phyloP scores from a whole-genome alignment of 2,888 invertebrate genomes.

The Congeria kusceri region DNA sequence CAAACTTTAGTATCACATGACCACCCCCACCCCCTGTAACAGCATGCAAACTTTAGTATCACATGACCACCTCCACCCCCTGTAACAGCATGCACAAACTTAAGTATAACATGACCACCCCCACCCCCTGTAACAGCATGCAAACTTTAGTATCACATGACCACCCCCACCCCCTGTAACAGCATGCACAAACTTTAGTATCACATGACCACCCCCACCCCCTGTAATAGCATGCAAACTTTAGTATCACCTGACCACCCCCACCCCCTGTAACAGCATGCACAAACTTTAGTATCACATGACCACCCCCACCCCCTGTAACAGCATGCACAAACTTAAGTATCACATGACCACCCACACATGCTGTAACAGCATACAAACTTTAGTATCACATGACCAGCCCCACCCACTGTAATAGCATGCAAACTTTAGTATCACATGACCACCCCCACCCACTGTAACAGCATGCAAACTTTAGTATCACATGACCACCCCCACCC shows the following conservation, averaged over 20 bases:
- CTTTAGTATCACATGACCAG: too few relatives aligned
- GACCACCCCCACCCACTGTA: constrained; percentile 64
- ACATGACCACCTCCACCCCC: constrained; percentile 70
- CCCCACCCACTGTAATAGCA: constrained; percentile 44
- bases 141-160: too few relatives aligned
- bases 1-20: too few relatives aligned
- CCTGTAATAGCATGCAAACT: constrained; percentile 39
- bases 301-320: constrained; percentile 64
- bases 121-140: constrained; percentile 44
- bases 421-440: too few relatives aligned
- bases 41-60: too few relatives aligned
- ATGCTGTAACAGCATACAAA: constrained; percentile 40
- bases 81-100: constrained; percentile 31
- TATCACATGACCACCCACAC: constrained; percentile 71
- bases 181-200: too few relatives aligned
- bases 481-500: constrained; percentile 70
- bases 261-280: constrained; percentile 44
- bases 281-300: too few relatives aligned
- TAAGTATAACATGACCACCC: constrained; percentile 75
- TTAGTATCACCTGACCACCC: too few relatives aligned
- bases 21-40: constrained; percentile 60
- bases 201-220: constrained; percentile 70
- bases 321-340: constrained; percentile 18
- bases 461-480: constrained; percentile 18
- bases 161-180: constrained; percentile 60